Conservation (phyloP, 2,888 invertebrate species). For the Cantharis lateralis region DNA sequence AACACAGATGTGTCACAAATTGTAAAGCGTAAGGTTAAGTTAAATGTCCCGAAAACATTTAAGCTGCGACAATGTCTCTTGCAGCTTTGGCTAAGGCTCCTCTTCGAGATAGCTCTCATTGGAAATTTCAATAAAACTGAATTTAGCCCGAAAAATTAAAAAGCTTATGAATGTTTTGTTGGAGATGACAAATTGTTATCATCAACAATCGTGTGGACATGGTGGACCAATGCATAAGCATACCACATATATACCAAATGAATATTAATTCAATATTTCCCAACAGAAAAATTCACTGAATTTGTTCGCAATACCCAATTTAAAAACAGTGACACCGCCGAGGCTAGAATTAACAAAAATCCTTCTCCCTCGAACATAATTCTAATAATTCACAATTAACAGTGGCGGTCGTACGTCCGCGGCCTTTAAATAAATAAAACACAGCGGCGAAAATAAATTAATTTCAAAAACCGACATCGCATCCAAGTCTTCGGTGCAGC, state of each 20-base stretch:
- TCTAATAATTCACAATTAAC: constrained; percentile 52
- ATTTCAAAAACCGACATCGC: constrained; percentile 45
- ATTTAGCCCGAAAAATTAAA: not conserved
- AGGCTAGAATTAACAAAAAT: constrained; percentile 41
- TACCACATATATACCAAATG: constrained; percentile 41
- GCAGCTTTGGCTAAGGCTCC: constrained; percentile 35
- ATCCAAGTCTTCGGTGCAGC: constrained; percentile 39
- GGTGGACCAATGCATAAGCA: not conserved
- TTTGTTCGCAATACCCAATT: constrained; percentile 45
- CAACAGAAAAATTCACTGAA: constrained; percentile 50
- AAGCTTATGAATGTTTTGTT: not conserved
- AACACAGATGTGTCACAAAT: constrained; percentile 50
- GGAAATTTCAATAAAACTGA: not conserved
- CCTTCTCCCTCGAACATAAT: constrained; percentile 49
- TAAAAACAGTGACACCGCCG: constrained; percentile 34
- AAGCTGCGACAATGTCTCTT: constrained; percentile 51
- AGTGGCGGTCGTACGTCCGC: constrained; percentile 40
- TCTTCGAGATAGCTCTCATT: not conserved
- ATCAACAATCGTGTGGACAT: not conserved
- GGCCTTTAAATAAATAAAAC: constrained; percentile 49
- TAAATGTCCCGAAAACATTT: constrained; percentile 55
- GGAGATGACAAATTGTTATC: not conserved
- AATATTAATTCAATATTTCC: constrained; percentile 54
- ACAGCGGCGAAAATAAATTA: constrained; percentile 46
- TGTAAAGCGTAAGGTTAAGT: constrained; percentile 48